Evolutionary conservation across 2,797 vertebrate species (phyloP).

Genomic region (Halcyon chelicuti): DNA sequence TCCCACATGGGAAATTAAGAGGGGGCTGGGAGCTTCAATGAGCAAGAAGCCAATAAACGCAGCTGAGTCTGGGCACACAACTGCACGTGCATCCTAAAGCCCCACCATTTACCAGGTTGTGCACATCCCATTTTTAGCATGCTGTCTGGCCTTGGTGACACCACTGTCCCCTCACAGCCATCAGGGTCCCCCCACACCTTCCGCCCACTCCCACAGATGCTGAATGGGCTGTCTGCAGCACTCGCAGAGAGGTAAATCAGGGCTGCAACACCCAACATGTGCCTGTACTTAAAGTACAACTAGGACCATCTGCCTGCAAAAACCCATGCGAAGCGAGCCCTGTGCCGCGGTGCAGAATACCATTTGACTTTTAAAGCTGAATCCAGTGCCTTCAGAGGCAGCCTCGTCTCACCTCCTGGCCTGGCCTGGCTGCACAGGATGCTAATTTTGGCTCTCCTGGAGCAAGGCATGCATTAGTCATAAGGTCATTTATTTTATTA

Average conservation of each 20-base stretch:
- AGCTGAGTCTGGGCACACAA: not conserved
- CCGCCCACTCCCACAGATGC: not conserved
- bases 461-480: slow-evolving; percentile 26
- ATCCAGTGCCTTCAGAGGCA: not conserved
- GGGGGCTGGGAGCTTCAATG: not conserved
- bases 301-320: not conserved
- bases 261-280: not conserved
- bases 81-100: not conserved
- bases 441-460: not conserved
- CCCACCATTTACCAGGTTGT: too few species aligned
- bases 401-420: not conserved
- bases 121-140: not conserved
- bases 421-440: not conserved
- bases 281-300: not conserved
- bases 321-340: rapidly evolving
- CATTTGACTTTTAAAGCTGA: not conserved
- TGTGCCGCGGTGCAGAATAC: rapidly evolving
- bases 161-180: rapidly evolving
- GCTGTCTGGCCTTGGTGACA: not conserved
- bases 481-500: slow-evolving; percentile 24
- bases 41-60: not conserved
- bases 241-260: not conserved
- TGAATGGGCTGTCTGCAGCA: not conserved
- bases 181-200: too few species aligned
- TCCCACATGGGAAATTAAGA: not conserved